A percentile compares a stretch with the other conserved stretches of the same genome.
These are phyloP conservation scores for Paracentrotus lividus DNA, from an alignment of 53 echinoderm and acorn worm species.

Conservation along the genomic window DNA sequence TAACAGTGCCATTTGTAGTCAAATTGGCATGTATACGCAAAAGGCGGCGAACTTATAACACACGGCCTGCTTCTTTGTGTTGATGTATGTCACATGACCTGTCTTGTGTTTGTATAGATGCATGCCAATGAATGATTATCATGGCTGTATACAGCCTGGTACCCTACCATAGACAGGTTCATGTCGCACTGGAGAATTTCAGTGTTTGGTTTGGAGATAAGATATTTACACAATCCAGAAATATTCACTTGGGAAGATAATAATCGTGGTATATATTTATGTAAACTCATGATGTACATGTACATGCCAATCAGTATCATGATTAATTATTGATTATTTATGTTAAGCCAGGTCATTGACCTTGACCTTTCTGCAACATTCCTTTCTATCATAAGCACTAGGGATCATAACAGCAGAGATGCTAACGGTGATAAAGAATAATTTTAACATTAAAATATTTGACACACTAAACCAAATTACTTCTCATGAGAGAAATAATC, in stretches of 20 bases:
- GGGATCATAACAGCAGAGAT: too few species aligned
- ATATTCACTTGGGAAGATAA: background rate
- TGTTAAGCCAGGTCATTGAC: too few species aligned
- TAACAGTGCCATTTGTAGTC: background rate
- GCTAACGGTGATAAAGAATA: too few species aligned
- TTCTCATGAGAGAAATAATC: too few species aligned
- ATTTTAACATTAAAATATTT: too few species aligned
- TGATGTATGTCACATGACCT: background rate
- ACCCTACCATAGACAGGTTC: background rate
- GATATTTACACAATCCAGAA: background rate
- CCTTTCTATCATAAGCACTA: too few species aligned
- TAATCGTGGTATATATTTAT: too few species aligned
- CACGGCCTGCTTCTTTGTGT: background rate
- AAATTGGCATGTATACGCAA: background rate
- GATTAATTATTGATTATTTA: too few species aligned
- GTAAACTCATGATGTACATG: too few species aligned
- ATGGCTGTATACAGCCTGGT: background rate
- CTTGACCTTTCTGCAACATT: too few species aligned
- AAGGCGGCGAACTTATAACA: background rate
- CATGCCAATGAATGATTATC: constrained; percentile 31
- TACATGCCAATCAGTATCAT: too few species aligned
- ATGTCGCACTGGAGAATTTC: background rate
- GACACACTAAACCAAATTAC: too few species aligned
- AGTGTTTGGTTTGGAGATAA: constrained; percentile 39
- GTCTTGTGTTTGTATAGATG: constrained; percentile 19